A percentile compares a stretch with the other conserved stretches of the same genome.
phyloP scores from a whole-genome alignment of 1,140 invertebrate species.

The Drosophila nannoptera region DNA sequence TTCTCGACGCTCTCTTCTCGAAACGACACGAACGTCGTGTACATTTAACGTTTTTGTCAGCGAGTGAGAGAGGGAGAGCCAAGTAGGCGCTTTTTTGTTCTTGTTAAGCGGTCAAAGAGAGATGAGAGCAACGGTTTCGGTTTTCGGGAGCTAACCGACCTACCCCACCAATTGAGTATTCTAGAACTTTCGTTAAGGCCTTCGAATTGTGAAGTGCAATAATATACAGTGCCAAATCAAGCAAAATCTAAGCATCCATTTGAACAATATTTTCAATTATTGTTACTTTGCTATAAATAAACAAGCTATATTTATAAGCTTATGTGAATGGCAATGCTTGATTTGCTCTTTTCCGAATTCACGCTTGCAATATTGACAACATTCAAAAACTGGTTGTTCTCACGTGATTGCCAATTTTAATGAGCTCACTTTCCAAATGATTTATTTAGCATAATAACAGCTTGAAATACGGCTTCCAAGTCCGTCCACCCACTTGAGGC shows the following conservation, averaged over 20 bases:
- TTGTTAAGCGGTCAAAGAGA: background rate
- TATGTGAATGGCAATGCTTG: background rate
- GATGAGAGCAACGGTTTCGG: background rate
- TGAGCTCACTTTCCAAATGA: too few species aligned
- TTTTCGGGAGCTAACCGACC: conserved; percentile 81
- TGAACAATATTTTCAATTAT: too few species aligned
- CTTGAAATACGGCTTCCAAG: too few species aligned
- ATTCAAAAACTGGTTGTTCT: background rate
- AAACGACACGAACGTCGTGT: conserved; percentile 77
- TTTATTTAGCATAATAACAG: too few species aligned
- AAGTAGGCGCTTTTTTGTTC: background rate
- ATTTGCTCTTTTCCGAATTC: background rate
- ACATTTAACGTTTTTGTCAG: background rate
- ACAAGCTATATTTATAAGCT: background rate
- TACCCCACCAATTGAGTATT: too few species aligned
- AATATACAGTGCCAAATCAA: too few species aligned
- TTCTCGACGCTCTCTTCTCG: conserved; percentile 43
- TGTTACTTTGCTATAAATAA: conserved; percentile 82
- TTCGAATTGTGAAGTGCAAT: too few species aligned
- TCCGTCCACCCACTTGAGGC: too few species aligned
- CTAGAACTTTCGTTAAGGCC: too few species aligned
- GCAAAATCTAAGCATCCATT: too few species aligned
- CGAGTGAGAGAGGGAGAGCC: conserved; percentile 14
- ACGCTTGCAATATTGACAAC: background rate
- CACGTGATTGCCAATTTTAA: background rate